Conservation (phyloP, 2,888 invertebrate genomes). For the Cryptocephalus moraei region DNA sequence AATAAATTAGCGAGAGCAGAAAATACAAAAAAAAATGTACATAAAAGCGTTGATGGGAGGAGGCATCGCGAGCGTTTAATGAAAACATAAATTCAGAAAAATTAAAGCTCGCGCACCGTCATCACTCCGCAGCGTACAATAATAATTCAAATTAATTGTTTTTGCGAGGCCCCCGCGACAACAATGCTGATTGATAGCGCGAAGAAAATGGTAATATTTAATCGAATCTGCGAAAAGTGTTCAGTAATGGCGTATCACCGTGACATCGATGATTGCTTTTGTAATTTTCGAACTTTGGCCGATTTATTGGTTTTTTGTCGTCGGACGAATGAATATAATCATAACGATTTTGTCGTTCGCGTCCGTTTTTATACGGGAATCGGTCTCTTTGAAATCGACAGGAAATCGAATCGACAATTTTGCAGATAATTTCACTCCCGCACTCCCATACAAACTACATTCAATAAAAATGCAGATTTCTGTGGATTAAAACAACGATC, state of each 20-base stretch:
- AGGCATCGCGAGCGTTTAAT: slow-evolving; percentile 6
- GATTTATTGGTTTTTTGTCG: slow-evolving; percentile 12
- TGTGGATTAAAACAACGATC: too few species aligned
- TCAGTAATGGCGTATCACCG: slow-evolving; percentile 9
- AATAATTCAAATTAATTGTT: slow-evolving; percentile 27
- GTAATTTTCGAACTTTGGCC: slow-evolving; percentile 16
- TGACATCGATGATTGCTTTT: slow-evolving; percentile 24
- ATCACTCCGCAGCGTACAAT: slow-evolving; percentile 3
- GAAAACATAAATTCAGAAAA: slow-evolving; percentile 13
- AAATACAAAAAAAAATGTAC: too few species aligned
- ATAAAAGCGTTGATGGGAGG: background rate
- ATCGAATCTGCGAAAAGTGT: slow-evolving; percentile 19
- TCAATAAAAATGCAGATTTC: too few species aligned
- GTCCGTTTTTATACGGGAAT: background rate
- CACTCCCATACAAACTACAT: too few species aligned
- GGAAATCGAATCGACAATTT: background rate
- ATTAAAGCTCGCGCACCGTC: slow-evolving; percentile 8
- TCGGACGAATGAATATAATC: background rate
- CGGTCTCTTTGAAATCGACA: background rate
- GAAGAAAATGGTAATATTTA: slow-evolving; percentile 28
- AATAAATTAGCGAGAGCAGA: too few species aligned
- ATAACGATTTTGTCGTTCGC: background rate
- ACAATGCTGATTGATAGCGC: slow-evolving; percentile 23
- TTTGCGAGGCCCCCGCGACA: slow-evolving; percentile 20
- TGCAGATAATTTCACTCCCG: background rate